Base-by-base conservation (phyloP, 2,113 vertebrate genomes). In the Elaphurus davidianus region DNA sequence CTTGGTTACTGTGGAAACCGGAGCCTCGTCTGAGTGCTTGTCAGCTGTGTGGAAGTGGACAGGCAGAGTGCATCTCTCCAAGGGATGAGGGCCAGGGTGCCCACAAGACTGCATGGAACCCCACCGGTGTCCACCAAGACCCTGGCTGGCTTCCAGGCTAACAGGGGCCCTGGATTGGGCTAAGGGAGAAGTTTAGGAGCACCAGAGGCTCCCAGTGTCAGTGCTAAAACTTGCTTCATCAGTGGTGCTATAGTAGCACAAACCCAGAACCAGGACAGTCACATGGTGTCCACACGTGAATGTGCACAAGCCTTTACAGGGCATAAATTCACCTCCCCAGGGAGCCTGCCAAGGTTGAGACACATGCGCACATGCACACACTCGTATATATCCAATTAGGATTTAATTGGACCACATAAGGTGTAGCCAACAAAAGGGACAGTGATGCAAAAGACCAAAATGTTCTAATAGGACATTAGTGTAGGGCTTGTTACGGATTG, bases 1-100 rank as follows among this genome's bases (percentile, higher is more conserved):
- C 85, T 97, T 62, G 40, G 60, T 87, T 84, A 91, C 82, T 86
- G 62, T 45, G 6, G 67, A 95, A 94, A 96, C 57, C 2, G 0
- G 36, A 94, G n/a, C 33, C 36, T 83, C 6, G 0, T 33, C 30
- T n/a, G 40, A 79, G 57, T 27, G 27, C 60, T 55, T 27, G 45
- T 55, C 81, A 62, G 78, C 87, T 87, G 55, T 67, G 60, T 91
- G 45, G 30, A 90, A 57, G 83, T 9, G 93, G 59, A 79, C 40
- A 13, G 33, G 59, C 43, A 67, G 55, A 71, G 33, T 4, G 16
- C 2, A 19, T 71, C 47, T 89, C 90, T 83, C n/a, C 7, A 11
- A 60, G 47, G 27, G 62, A 78, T 50, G 13, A 92, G 40, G 87
- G 36, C 43, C 3, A 6, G 8, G 54, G 17, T 1, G 23, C 71